phyloP scores from a whole-genome alignment of 2,113 vertebrate genomes.

The Psammodynastes pulverulentus region DNA sequence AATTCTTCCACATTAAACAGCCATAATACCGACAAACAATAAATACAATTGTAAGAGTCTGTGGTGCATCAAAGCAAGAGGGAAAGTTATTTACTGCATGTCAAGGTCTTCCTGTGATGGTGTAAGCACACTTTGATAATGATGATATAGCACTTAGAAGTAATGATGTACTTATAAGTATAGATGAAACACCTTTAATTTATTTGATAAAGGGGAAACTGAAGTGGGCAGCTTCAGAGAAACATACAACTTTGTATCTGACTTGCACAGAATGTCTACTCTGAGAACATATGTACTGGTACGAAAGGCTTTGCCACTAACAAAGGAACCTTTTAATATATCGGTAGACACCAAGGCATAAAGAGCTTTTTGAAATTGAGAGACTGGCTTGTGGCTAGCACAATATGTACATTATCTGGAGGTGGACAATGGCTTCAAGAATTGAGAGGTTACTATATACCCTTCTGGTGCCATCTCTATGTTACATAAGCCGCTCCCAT shows the following conservation, averaged over 20 bases:
- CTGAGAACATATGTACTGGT: constrained; percentile 39
- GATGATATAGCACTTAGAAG: constrained; percentile 66
- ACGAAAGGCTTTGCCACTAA: constrained; percentile 55
- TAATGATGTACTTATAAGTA: constrained; percentile 62
- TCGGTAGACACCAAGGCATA: constrained; percentile 42
- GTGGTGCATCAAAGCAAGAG: constrained; percentile 58
- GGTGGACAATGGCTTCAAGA: constrained; percentile 42
- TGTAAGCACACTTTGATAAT: constrained; percentile 54
- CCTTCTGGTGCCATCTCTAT: constrained; percentile 13
- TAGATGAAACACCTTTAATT: constrained; percentile 59
- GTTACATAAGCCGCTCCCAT: constrained; percentile 34
- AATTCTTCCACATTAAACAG: constrained; percentile 52
- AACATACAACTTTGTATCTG: constrained; percentile 64
- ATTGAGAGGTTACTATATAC: constrained; percentile 45
- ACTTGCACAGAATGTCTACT: constrained; percentile 61
- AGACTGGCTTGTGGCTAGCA: constrained; percentile 48
- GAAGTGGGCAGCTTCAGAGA: constrained; percentile 69
- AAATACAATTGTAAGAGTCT: constrained; percentile 45
- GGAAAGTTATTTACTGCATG: constrained; percentile 51
- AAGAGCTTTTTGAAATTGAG: constrained; percentile 52
- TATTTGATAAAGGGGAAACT: constrained; percentile 71
- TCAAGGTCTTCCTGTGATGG: constrained; percentile 70
- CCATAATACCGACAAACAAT: constrained; percentile 62
- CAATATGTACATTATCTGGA: constrained; percentile 51
- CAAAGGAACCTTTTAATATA: constrained; percentile 60